These are phyloP conservation scores for Bos javanicus DNA, from an alignment of 2,113 vertebrate genomes.

Conservation along the genomic window DNA sequence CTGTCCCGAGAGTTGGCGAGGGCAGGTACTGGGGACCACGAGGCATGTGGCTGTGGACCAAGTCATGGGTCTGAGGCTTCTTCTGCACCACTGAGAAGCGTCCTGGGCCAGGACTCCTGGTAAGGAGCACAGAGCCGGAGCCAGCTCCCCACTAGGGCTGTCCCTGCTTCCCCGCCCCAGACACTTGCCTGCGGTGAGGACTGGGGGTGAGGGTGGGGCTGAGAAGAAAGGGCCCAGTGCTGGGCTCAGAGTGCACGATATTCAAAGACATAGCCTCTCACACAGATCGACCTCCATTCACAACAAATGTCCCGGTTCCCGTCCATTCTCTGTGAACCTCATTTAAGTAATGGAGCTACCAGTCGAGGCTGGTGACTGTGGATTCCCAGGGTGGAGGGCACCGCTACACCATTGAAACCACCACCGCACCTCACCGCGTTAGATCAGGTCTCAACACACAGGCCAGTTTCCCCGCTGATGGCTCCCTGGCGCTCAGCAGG, in stretches of 20 bases:
- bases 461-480: neutral
- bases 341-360: neutral
- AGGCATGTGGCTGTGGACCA: fast-evolving
- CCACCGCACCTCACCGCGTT: fast-evolving
- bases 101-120: neutral
- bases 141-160: neutral
- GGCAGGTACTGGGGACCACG: neutral
- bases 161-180: fast-evolving
- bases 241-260: fast-evolving
- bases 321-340: no score
- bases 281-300: neutral
- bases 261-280: neutral
- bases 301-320: neutral
- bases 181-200: neutral
- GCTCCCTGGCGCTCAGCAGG: neutral
- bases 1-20: neutral
- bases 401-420: neutral
- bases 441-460: neutral
- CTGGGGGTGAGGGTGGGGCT: neutral
- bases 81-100: neutral
- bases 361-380: neutral
- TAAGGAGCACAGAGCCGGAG: neutral
- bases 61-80: neutral
- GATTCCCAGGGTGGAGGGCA: neutral
- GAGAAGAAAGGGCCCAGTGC: neutral